phyloP scores from a whole-genome alignment of 2,888 invertebrate species.

The Hypomecis atomaria region DNA sequence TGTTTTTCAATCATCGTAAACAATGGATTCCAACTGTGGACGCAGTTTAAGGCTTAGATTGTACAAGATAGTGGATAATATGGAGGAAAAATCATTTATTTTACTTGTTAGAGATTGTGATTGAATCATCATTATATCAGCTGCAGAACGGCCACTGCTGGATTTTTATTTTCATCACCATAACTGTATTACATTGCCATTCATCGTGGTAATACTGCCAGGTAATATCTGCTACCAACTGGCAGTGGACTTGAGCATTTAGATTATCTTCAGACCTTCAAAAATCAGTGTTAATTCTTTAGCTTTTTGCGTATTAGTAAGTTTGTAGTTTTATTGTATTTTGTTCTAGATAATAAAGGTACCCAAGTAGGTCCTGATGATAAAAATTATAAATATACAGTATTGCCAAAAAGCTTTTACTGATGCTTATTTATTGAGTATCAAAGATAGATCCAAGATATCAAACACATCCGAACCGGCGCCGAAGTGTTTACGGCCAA shows the following conservation, averaged over 20 bases:
- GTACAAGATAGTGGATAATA: neutral
- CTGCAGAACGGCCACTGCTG: no score
- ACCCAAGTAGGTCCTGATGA: neutral
- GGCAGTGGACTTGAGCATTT: no score
- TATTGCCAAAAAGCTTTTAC: slow-evolving; percentile 4
- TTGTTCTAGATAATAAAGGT: neutral
- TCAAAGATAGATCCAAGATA: slow-evolving; percentile 18
- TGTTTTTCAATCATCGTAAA: neutral
- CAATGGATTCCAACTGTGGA: neutral
- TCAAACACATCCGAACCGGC: slow-evolving; percentile 14
- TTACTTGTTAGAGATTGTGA: no score
- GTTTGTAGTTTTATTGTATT: neutral
- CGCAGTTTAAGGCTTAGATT: no score
- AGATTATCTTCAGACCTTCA: no score
- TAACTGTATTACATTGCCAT: no score
- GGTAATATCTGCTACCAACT: no score
- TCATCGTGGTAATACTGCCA: no score
- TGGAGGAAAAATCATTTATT: neutral
- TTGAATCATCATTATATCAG: no score
- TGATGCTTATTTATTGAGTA: neutral
- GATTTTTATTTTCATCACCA: no score
- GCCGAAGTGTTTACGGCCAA: slow-evolving; percentile 29
- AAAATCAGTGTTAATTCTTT: no score
- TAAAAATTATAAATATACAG: neutral
- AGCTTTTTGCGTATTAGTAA: no score